These are phyloP conservation scores for Hepsetus odoe DNA, from an alignment of 2,113 vertebrate genomes.

Conservation along the genomic window DNA sequence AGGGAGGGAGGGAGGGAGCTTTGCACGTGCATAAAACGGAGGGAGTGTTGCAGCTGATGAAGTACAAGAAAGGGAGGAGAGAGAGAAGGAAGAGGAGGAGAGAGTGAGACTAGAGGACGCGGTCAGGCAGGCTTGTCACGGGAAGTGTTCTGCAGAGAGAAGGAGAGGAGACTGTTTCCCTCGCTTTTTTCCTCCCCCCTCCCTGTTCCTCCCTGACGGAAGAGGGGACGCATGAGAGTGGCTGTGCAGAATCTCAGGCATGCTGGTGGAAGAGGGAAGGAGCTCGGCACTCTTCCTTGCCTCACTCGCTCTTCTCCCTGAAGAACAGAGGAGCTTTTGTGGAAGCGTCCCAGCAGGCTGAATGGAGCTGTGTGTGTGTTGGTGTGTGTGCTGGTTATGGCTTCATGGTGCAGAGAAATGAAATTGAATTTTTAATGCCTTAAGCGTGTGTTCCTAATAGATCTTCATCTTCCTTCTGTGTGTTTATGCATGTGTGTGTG, in stretches of 20 bases:
- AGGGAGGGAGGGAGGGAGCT: too few species aligned
- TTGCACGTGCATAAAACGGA: too few species aligned
- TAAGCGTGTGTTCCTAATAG: conserved; percentile 1
- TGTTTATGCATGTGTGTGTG: conserved; percentile 67
- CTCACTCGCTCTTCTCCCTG: conserved; percentile 32
- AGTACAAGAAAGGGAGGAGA: conserved; percentile 50
- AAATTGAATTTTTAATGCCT: conserved; percentile 38
- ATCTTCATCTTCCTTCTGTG: conserved; percentile 54
- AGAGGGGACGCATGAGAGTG: conserved; percentile 66
- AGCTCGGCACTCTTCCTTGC: conserved; percentile 69
- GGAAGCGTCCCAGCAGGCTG: conserved; percentile 45
- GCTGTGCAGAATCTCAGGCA: conserved; percentile 70
- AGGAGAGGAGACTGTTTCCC: conserved; percentile 60
- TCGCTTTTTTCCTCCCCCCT: conserved; percentile 1
- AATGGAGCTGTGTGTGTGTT: conserved; percentile 47
- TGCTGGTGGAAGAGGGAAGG: conserved; percentile 68
- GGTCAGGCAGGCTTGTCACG: conserved; percentile 6
- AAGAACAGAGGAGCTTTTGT: conserved; percentile 79
- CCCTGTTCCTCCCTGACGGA: conserved; percentile 21
- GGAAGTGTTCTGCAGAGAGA: conserved; percentile 41
- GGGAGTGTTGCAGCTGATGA: too few species aligned
- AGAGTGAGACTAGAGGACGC: conserved; percentile 28
- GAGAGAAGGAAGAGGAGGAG: conserved; percentile 54
- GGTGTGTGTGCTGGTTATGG: conserved; percentile 27
- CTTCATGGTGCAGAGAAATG: conserved; percentile 20